A percentile compares a stretch with the other conserved stretches of the same genome.
Evolutionary conservation across 2,888 invertebrate species (phyloP).

Genomic region (Drosophila tripunctata): DNA sequence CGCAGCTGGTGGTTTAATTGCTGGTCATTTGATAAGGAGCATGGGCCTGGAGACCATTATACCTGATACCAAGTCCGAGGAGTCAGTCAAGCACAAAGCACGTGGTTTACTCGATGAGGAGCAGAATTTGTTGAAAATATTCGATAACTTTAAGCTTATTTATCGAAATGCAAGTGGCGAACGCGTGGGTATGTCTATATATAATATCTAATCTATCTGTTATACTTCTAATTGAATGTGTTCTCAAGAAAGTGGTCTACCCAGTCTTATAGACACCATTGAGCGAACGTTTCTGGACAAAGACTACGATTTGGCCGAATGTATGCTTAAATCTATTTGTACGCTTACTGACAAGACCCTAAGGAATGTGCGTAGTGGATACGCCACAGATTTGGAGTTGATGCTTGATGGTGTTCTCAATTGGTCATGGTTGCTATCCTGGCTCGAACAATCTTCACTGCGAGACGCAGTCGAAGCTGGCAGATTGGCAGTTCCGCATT

Average conservation of each 20-base stretch:
- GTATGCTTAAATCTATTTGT: constrained; percentile 87
- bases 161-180: constrained; percentile 73
- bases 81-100: not conserved
- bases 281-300: constrained; percentile 86
- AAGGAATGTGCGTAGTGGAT: constrained; percentile 74
- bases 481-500: constrained; percentile 31
- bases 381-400: constrained; percentile 85
- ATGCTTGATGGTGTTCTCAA: constrained; percentile 85
- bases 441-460: constrained; percentile 85
- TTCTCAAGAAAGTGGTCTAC: constrained; percentile 76
- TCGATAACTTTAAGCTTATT: constrained; percentile 74
- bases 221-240: not conserved
- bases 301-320: constrained; percentile 87
- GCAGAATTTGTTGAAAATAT: constrained; percentile 36
- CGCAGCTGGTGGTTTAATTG: constrained; percentile 57
- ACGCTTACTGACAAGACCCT: constrained; percentile 84
- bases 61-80: constrained; percentile 17
- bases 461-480: constrained; percentile 85
- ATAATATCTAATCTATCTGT: accelerated
- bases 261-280: constrained; percentile 83
- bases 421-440: constrained; percentile 84
- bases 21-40: constrained; percentile 65
- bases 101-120: constrained; percentile 40
- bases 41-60: constrained; percentile 54
- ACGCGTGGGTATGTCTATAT: constrained; percentile 59